phyloP scores from a whole-genome alignment of 2,888 invertebrate species.

The Caenorhabditis panamensis region DNA sequence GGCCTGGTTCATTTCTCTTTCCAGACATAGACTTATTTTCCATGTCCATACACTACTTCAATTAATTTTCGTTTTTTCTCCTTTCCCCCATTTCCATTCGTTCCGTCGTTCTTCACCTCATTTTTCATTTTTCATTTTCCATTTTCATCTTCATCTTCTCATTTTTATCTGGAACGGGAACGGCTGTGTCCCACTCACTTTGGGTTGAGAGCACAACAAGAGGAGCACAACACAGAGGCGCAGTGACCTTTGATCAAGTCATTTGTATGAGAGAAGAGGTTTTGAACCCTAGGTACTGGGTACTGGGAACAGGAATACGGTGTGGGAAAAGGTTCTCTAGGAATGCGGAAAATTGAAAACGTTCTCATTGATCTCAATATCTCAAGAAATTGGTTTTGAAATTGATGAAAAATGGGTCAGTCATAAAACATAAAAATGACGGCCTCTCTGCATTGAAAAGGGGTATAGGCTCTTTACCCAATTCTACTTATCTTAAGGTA shows the following conservation, averaged over 20 bases:
- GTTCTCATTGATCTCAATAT: too few relatives aligned
- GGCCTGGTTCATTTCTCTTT: neutral
- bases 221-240: conserved; percentile 6
- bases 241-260: neutral
- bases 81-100: too few relatives aligned
- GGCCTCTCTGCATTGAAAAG: too few relatives aligned
- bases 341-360: too few relatives aligned
- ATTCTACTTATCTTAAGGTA: too few relatives aligned
- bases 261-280: neutral
- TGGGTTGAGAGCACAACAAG: neutral
- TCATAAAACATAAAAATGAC: too few relatives aligned
- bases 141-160: conserved; percentile 4
- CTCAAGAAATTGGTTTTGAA: too few relatives aligned
- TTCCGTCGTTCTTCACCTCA: neutral
- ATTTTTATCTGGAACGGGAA: neutral
- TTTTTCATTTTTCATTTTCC: conserved; percentile 1
- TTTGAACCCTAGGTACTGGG: neutral
- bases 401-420: too few relatives aligned
- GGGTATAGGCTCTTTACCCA: neutral
- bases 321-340: too few relatives aligned
- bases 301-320: too few relatives aligned
- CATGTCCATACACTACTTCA: conserved; percentile 12
- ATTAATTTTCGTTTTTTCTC: conserved; percentile 20
- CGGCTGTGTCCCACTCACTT: too few relatives aligned
- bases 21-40: conserved; percentile 1